Base-by-base conservation (phyloP, 2,888 invertebrate species). In the Ormyrus nitidulus region DNA sequence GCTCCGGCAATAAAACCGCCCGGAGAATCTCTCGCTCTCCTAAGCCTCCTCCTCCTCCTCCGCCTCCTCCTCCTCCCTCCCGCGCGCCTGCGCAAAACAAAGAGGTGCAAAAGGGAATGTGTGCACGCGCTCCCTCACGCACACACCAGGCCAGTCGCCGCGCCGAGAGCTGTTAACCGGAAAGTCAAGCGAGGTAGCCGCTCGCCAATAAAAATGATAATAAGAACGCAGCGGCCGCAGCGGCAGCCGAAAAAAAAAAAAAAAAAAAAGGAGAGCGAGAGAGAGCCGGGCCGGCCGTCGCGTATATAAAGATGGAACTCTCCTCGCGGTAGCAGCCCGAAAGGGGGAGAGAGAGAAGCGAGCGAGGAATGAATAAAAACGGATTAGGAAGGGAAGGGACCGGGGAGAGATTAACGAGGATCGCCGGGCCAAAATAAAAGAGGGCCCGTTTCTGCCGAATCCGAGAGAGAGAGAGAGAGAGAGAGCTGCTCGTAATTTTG, bases 361-460 rank as follows among this genome's bases (percentile, higher is more conserved):
- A 59, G 34, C 64, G 34, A 64, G 58, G 56, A 69, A 61, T 54
- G 56, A 56, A 56, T 34, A 34, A 34, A 34, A 34, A 44, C 44
- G 54, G 6, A 54, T 54, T 56, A 69, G 66, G n/a, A 71, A 13
- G 49, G 11, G 58, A 48, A 10, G 11, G 48, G 48, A 9, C 5
- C 6, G 49, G 4, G 64, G 54, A 58, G 66, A 80, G 80, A 80
- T 80, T 80, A 80, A 80, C 77, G 77, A 77, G 77, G 77, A 69
- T 62, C 59, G 80, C 72, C 49, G 61, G n/a, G 70, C 3, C 34
- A 54, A 77, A 80, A 77, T 77, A 72, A 77, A 34, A 34, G 34
- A 34, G 34, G 34, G 34, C 34, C 34, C 34, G 4, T 34, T 4
- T 2, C 34, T 34, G 34, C 34, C 34, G 34, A 34, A 34, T 34